Conservation (phyloP, 2,113 vertebrate species). For the Echinops telfairi region DNA sequence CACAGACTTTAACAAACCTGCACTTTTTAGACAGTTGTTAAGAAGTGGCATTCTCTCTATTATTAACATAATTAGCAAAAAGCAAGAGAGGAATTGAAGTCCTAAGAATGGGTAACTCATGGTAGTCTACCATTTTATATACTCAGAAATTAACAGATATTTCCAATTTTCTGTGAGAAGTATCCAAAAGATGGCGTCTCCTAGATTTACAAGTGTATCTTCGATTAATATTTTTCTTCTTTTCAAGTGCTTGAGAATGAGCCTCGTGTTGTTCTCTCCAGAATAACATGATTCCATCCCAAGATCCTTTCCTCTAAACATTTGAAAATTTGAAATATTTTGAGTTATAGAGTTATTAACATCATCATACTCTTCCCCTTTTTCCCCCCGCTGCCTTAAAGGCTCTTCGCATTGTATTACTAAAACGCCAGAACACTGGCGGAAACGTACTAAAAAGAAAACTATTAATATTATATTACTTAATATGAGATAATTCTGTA, state of each 20-base stretch:
- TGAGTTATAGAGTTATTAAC: neutral
- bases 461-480: neutral
- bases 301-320: neutral
- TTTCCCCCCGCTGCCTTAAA: neutral
- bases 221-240: neutral
- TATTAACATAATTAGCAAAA: neutral
- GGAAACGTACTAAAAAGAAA: neutral
- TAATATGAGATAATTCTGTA: neutral
- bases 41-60: neutral
- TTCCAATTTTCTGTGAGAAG: neutral
- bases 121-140: neutral
- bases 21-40: neutral
- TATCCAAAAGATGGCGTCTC: neutral
- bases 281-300: neutral
- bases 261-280: neutral
- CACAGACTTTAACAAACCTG: neutral
- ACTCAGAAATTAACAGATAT: neutral
- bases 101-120: neutral
- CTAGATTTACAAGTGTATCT: neutral
- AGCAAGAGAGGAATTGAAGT: neutral
- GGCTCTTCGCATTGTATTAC: neutral
- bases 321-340: slow-evolving; percentile 13
- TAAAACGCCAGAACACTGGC: neutral
- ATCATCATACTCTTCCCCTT: neutral
- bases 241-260: neutral